Evolutionary conservation across 2,888 invertebrate genomes (phyloP), one percentile per base, ranked within the genome.

Genomic region (Dione juno): DNA sequence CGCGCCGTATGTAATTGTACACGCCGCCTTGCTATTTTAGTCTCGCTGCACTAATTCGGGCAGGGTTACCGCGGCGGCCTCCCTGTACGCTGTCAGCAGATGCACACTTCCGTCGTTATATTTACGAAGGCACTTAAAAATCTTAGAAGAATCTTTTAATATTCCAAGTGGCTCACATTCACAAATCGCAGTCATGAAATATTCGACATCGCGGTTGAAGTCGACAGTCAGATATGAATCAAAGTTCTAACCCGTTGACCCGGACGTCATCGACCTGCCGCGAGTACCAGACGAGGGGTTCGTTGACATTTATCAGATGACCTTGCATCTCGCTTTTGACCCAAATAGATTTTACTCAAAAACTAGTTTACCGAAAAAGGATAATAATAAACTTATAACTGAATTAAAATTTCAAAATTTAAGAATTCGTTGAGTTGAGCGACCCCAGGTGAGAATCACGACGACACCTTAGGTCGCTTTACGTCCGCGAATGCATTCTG

Each of bases 401-500:
- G 54, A 52, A 50, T 13, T 35, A 54, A 45, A 28, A 70, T 66
- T 58, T 67, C 21, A 21, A 65, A 61, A 43, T 69, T 74, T 74
- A 74, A 71, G 74, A 80, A 71, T 74, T 70, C 65, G 80, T 79
- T 80, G 82, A 86, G 87, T 86, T 87, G 85, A 86, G 83, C 88
- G 88, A 88, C 87, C 88, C 79, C 90, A 91, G 90, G 92, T 91
- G 85, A 87, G 84, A 86, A 84, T 81, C 86, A 85, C 88, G 87
- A 85, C 87, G 91, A 88, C 86, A 91, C 92, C 92, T 91, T 83
- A 91, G 91, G 90, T 91, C 89, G 87, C 91, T 91, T 89, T 88
- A 90, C 90, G 90, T 90, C 88, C 92, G 91, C 91, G 92, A 92
- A 92, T 92, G 92, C 92, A 92, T 92, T 90, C 92, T 90, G 89